These are phyloP conservation scores for Meteorus sp. DNA, from an alignment of 1,140 invertebrate species.

Conservation along the genomic window DNA sequence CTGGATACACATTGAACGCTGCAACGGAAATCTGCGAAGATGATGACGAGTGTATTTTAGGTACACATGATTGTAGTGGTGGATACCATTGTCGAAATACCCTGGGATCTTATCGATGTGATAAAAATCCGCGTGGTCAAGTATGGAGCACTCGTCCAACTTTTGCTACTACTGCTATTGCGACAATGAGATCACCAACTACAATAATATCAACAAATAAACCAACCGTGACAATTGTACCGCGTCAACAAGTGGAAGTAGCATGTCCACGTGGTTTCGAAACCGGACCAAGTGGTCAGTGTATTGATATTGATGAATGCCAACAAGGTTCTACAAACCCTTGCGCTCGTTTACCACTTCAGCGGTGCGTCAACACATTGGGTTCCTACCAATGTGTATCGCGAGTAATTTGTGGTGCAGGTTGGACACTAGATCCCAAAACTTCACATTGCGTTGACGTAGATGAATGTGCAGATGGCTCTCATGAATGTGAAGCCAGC, in stretches of 20 bases:
- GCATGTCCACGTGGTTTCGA: conserved; percentile 46
- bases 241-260: conserved; percentile 4
- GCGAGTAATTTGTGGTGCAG: conserved; percentile 71
- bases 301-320: conserved; percentile 63
- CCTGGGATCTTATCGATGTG: conserved; percentile 77
- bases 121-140: conserved; percentile 52
- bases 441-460: conserved; percentile 64
- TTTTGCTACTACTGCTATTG: neutral
- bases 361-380: conserved; percentile 61
- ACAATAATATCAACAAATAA: conserved; percentile 19
- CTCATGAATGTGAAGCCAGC: conserved; percentile 68
- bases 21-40: conserved; percentile 87
- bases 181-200: conserved; percentile 9
- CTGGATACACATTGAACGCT: conserved; percentile 92
- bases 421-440: conserved; percentile 64
- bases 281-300: conserved; percentile 39
- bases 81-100: conserved; percentile 86
- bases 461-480: conserved; percentile 70
- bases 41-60: conserved; percentile 87
- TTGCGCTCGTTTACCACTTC: conserved; percentile 38
- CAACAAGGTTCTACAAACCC: conserved; percentile 30
- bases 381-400: conserved; percentile 66
- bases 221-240: conserved; percentile 6
- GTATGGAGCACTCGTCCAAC: conserved; percentile 3
- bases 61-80: conserved; percentile 79